A percentile compares a stretch with the other conserved stretches of the same genome.
phyloP scores from a whole-genome alignment of 2,113 vertebrate genomes.

The Sorex araneus region DNA sequence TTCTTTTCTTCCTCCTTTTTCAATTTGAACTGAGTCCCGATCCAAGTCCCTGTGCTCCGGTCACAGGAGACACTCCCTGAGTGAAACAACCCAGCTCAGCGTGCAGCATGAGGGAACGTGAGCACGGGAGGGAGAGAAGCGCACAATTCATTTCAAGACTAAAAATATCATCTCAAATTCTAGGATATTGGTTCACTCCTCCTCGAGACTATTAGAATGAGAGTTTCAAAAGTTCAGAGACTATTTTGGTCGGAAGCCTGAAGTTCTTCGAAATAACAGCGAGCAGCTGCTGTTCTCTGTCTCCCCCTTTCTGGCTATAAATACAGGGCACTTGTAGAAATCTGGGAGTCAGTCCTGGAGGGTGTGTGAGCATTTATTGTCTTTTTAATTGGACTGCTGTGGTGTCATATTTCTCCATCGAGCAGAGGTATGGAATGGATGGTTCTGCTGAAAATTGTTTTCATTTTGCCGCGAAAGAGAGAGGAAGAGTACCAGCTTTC shows the following conservation, averaged over 20 bases:
- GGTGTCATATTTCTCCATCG: conserved; percentile 19
- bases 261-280: conserved; percentile 85
- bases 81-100: neutral
- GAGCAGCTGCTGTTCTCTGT: conserved; percentile 70
- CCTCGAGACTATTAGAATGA: conserved; percentile 79
- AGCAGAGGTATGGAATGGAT: neutral
- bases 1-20: neutral
- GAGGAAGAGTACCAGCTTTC: accelerated
- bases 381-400: neutral
- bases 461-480: neutral
- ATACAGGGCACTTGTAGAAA: conserved; percentile 74
- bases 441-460: neutral
- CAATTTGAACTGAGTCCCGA: neutral
- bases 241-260: conserved; percentile 84
- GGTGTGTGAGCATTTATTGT: conserved; percentile 52
- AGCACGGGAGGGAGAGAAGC: neutral
- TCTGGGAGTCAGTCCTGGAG: conserved; percentile 66
- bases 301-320: conserved; percentile 73
- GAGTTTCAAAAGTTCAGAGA: conserved; percentile 84
- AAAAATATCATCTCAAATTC: conserved; percentile 79
- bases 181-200: conserved; percentile 75
- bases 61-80: accelerated
- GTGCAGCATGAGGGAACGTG: neutral
- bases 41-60: accelerated
- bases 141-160: conserved; percentile 44